Percentiles rank a stretch among this genome's conserved stretches.
phyloP scores from a whole-genome alignment of 2,888 invertebrate genomes.

The Drosophila merina region DNA sequence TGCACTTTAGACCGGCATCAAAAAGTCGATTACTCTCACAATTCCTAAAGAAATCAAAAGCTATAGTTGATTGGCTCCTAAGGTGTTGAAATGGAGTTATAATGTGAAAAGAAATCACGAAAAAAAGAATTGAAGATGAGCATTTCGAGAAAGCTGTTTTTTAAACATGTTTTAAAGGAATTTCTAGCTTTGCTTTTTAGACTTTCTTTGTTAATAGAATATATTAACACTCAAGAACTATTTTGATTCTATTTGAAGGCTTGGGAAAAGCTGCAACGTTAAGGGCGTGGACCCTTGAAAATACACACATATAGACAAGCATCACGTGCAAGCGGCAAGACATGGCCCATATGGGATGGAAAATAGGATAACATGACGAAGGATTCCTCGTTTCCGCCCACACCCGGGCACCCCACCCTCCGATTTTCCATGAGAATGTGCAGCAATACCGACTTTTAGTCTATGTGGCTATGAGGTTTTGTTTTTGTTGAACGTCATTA shows the following conservation, averaged over 20 bases:
- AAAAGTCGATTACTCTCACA: constrained; percentile 26
- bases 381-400: background rate
- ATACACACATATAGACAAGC: constrained; percentile 3
- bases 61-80: constrained; percentile 13
- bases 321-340: constrained; percentile 46
- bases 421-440: constrained; percentile 41
- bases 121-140: background rate
- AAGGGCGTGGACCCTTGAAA: constrained; percentile 63
- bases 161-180: too few species aligned
- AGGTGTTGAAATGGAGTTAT: constrained; percentile 22
- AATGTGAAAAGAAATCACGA: background rate
- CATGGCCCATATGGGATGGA: constrained; percentile 33
- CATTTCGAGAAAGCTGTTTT: constrained; percentile 3
- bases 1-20: constrained; percentile 12
- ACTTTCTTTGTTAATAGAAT: too few species aligned
- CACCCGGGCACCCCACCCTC: background rate
- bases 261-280: constrained; percentile 36
- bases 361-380: constrained; percentile 1
- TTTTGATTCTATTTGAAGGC: constrained; percentile 20
- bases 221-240: too few species aligned
- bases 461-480: constrained; percentile 5
- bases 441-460: constrained; percentile 18
- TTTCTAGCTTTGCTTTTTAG: background rate
- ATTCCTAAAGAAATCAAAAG: constrained; percentile 11
- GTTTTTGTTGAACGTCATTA: constrained; percentile 62